Evolutionary conservation across 2,113 vertebrate genomes (phyloP), one percentile per base, ranked within the genome.

Genomic region (Morone chrysops): DNA sequence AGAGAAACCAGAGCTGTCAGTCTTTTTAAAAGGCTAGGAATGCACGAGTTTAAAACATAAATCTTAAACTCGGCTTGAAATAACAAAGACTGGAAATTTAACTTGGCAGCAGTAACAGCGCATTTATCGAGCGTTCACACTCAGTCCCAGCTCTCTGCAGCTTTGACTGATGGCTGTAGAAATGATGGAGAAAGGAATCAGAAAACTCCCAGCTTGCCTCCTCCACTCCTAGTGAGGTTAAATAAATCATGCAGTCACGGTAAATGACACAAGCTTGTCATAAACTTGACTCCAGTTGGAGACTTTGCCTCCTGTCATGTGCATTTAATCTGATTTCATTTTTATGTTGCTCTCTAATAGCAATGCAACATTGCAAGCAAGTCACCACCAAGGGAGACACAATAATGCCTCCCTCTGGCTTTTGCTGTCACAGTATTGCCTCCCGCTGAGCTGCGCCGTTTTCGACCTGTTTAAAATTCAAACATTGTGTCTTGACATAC

Each of bases 301-400:
- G 65, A 74, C 73, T 70, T 80, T 70, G 78, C 80, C 85, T 87
- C 83, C 85, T 89, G 90, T 87, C 88, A 89, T 85, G 84, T 81
- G 80, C 75, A 80, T 90, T 91, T 88, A 91, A 93, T 92, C 83
- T 81, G 85, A 85, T 92, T 89, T 89, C 66, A 82, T 90, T 89
- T 87, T 77, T 82, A 87, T 89, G 86, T 78, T 20, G 67, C 74
- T 62, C 69, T 76, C 76, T 87, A 75, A 86, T 73, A 89, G 80
- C 81, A 72, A 51, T 40, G 75, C 57, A 56, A 36, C 63, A 43
- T 54, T 80, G 80, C 72, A 12, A 63, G 80, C 67, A 11, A 86
- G 84, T 78, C 81, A 31, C 82, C 87, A 83, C 87, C 68, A 25
- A 78, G 89, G 78, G 84, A 86, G 72, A 62, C 80, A 88, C 89